Evolutionary conservation across 2,797 vertebrate genomes (phyloP).

Genomic region (Etheostoma perlongum): DNA sequence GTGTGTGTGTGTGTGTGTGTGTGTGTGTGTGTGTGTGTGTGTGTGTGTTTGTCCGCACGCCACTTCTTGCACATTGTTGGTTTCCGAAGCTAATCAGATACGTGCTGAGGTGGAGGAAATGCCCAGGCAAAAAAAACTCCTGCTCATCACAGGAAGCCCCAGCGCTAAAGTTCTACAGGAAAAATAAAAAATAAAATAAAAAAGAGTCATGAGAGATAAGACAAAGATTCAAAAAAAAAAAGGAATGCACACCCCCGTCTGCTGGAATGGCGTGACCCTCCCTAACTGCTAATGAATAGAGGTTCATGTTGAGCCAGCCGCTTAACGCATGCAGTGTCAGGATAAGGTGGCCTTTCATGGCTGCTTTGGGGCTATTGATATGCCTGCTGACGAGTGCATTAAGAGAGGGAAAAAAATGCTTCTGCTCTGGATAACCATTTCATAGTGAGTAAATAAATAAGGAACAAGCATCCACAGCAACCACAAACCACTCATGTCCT

Average conservation of each 20-base stretch:
- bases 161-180: slow-evolving; percentile 6
- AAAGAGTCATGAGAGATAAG: neutral
- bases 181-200: too few species aligned
- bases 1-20: neutral
- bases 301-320: slow-evolving; percentile 66
- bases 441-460: slow-evolving; percentile 13
- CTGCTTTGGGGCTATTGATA: slow-evolving; percentile 67
- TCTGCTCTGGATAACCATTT: slow-evolving; percentile 19
- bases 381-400: slow-evolving; percentile 61
- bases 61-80: slow-evolving; percentile 6
- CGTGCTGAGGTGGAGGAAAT: slow-evolving; percentile 31
- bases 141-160: slow-evolving; percentile 11
- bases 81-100: slow-evolving; percentile 43
- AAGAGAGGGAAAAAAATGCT: slow-evolving; percentile 31
- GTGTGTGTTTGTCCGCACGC: neutral
- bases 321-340: slow-evolving; percentile 62
- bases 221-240: slow-evolving; percentile 44
- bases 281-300: slow-evolving; percentile 65
- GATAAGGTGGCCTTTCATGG: slow-evolving; percentile 66
- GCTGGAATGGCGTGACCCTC: slow-evolving; percentile 51
- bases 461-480: neutral
- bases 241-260: slow-evolving; percentile 45
- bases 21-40: neutral
- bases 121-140: slow-evolving; percentile 4
- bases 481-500: slow-evolving; percentile 17